Evolutionary conservation across 2,113 vertebrate genomes (phyloP), one percentile per base, ranked within the genome.

Genomic region (Sander vitreus): DNA sequence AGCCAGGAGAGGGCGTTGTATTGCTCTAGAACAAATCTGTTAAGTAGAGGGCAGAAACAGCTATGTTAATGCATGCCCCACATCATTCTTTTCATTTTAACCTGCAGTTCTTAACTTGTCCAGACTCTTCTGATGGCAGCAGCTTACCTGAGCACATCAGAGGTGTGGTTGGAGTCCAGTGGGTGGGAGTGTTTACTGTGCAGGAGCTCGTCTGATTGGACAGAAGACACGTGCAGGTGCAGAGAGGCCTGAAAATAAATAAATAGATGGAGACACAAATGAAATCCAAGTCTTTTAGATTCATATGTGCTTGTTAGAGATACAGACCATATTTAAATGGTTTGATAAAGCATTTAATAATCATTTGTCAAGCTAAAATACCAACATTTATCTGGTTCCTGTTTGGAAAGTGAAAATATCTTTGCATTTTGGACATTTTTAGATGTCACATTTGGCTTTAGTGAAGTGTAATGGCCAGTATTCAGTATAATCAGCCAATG

Each of bases 1-100:
- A 99, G 96, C 98, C 98, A 99, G 95, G 98, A 99, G 96, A 99
- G 98, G 96, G 98, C 98, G 90, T 99, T 99, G 95, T 99, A 99
- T 95, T 99, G 98, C 97, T 99, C 98, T 91, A 99, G 96, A 95
- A 99, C 98, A 96, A 99, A 99, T 97, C 98, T 99, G 88, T 65
- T 82, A 92, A 1, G 39, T 60, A 18, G 60, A 84, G 91, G 85
- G 12, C 15, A 55, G 39, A 74, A 3, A 68, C 4, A 27, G 25
- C 4, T 18, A 3, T 4, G 53, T 79, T 33, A 77, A 36, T 3
- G 9, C 11, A 23, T 0, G 6, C 30, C 14, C 15, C 36, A 43
- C 1, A 18, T n/a, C 14, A 1, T 9, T 50, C 16, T 33, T 3
- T 1, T 45, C 1, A 25, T 33, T 73, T 21, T 27, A 36, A 47